A percentile compares a stretch with the other conserved stretches of the same genome.
Evolutionary conservation across 1,140 invertebrate species (phyloP).

Genomic region (Bombus balteatus): DNA sequence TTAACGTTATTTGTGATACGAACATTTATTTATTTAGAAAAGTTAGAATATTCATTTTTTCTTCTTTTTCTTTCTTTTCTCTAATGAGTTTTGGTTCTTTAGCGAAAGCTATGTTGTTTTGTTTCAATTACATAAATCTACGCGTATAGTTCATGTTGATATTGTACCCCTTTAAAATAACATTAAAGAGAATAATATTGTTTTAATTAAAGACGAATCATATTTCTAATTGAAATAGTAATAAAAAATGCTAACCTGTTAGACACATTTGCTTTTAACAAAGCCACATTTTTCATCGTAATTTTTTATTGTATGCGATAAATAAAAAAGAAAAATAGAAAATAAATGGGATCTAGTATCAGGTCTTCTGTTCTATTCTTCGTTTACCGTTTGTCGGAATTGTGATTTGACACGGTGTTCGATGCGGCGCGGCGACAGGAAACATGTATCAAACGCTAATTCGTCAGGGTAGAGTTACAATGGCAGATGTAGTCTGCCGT

Average conservation of each 20-base stretch:
- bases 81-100: neutral
- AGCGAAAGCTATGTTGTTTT: neutral
- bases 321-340: neutral
- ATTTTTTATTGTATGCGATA: neutral
- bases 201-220: neutral
- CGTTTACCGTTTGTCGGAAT: neutral
- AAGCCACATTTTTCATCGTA: neutral
- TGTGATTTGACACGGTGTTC: neutral
- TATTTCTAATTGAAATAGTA: neutral
- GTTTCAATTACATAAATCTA: neutral
- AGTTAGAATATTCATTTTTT: neutral
- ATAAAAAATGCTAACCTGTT: neutral
- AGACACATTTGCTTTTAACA: neutral
- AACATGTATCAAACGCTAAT: constrained; percentile 17
- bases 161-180: neutral
- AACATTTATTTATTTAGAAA: neutral
- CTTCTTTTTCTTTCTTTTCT: neutral
- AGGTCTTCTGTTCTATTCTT: neutral
- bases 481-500: constrained; percentile 46
- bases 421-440: neutral
- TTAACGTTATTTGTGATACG: neutral
- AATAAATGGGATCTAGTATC: neutral
- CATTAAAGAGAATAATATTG: neutral
- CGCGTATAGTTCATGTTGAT: neutral
- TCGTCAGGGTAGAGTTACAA: constrained; percentile 49